Percentiles rank a stretch among this genome's conserved stretches.
Conservation (phyloP, 2,113 vertebrate genomes). For the Lepus europaeus region DNA sequence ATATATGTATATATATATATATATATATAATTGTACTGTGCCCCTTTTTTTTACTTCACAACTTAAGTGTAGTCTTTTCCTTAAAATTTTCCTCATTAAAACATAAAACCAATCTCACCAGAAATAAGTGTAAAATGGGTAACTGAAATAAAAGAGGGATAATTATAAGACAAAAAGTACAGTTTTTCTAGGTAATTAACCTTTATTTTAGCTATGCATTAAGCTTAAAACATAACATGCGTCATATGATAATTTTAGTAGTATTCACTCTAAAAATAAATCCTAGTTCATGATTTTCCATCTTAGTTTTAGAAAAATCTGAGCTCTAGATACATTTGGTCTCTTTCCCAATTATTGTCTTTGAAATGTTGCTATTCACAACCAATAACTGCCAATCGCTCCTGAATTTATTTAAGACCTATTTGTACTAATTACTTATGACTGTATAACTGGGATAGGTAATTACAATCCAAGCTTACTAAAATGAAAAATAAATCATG, state of each 20-base stretch:
- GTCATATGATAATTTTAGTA: constrained; percentile 27
- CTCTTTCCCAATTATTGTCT: constrained; percentile 19
- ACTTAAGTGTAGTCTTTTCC: neutral
- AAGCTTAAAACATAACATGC: neutral
- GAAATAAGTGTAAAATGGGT: constrained; percentile 42
- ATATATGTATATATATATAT: too few species aligned
- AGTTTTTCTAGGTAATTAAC: constrained; percentile 12
- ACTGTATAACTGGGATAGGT: constrained; percentile 11
- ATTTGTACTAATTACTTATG: constrained; percentile 50
- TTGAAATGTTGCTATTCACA: constrained; percentile 20
- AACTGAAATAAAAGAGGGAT: neutral
- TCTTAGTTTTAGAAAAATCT: constrained; percentile 36
- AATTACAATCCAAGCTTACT: constrained; percentile 35
- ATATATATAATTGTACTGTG: neutral
- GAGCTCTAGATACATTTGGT: constrained; percentile 27
- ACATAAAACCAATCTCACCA: neutral
- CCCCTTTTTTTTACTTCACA: neutral
- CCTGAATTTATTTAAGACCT: neutral
- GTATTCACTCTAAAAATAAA: constrained; percentile 46
- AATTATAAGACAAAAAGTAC: neutral
- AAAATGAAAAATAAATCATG: constrained; percentile 21
- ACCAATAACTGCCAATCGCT: neutral
- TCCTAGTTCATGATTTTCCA: neutral
- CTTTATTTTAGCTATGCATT: constrained; percentile 11
- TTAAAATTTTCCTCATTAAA: constrained; percentile 27